Base-by-base conservation (phyloP, 2,113 vertebrate genomes). In the Malaclemys terrapin region DNA sequence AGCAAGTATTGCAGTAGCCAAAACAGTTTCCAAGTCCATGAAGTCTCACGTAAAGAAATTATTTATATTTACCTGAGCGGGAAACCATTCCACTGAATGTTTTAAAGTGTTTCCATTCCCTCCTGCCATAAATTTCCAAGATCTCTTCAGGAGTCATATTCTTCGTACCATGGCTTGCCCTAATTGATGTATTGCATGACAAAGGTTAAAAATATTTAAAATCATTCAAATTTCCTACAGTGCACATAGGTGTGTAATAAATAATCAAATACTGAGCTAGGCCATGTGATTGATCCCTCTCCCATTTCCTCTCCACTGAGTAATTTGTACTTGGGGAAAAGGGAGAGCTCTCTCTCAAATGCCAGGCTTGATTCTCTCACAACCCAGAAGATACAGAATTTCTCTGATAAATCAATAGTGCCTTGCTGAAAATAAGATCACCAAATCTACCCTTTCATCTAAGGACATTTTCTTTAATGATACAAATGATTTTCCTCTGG, bases 51-150 rank as follows among this genome's bases (percentile, higher is more conserved):
- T 57, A 80, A 81, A n/a, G 8, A 84, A 27, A 35, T 52, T 42
- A 31, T 0, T 17, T 47, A 47, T 9, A 91, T 65, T 10, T 99
- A 99, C 99, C 99, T 98, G 99, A 99, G 95, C 98, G 98, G 82
- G 98, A 99, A 95, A 99, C 98, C 93, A 98, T 98, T 78, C 98
- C 99, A 57, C 97, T 98, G 96, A 99, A 98, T 49, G 98, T 98
- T 95, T 98, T 97, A 93, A 99, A 99, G 97, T 99, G 98, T 76
- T 98, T 99, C 99, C 99, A 99, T 50, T 99, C 98, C 93, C 97
- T 98, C 54, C 98, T 98, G 95, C 99, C 99, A 54, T 99, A 99
- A 4, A 97, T 97, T 91, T 98, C 98, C 62, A 99, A 95, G 94
- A 99, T 94, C 10, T 98, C 98, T 92, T 99, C 99, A 0, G 96